Percentiles rank a stretch among this genome's conserved stretches.
These are phyloP conservation scores for Alsophila aescularia DNA, from an alignment of 2,888 invertebrate genomes.

Conservation along the genomic window DNA sequence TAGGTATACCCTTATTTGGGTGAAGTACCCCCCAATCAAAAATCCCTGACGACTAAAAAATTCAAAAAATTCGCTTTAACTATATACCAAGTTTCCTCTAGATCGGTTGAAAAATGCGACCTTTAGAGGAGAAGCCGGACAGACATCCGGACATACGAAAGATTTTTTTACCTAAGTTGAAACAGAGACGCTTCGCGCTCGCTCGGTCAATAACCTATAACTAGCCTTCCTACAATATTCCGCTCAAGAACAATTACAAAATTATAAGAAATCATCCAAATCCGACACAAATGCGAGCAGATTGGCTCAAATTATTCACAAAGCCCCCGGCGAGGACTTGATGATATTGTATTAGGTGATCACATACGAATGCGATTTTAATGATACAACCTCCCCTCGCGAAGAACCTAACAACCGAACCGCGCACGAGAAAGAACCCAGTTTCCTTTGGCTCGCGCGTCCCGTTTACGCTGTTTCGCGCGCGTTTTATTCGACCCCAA, in stretches of 20 bases:
- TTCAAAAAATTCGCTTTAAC: too few species aligned
- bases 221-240: too few species aligned
- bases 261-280: constrained; percentile 76
- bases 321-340: constrained; percentile 77
- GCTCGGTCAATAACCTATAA: too few species aligned
- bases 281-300: constrained; percentile 76
- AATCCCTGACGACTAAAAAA: too few species aligned
- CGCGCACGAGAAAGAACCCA: constrained; percentile 48
- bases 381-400: constrained; percentile 69
- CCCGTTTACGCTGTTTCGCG: constrained; percentile 65
- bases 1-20: too few species aligned
- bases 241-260: constrained; percentile 54
- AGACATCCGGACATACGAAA: too few species aligned
- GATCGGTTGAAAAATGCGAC: too few species aligned
- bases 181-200: too few species aligned
- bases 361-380: constrained; percentile 85
- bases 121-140: too few species aligned
- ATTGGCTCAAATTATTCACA: constrained; percentile 84
- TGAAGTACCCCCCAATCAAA: too few species aligned
- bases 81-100: too few species aligned
- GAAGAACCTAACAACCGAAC: constrained; percentile 49
- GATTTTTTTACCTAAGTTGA: too few species aligned
- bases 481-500: constrained; percentile 69
- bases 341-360: constrained; percentile 85
- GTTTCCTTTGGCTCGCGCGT: constrained; percentile 45